phyloP scores from a whole-genome alignment of 2,797 vertebrate genomes.

The Propithecus perrieri region DNA sequence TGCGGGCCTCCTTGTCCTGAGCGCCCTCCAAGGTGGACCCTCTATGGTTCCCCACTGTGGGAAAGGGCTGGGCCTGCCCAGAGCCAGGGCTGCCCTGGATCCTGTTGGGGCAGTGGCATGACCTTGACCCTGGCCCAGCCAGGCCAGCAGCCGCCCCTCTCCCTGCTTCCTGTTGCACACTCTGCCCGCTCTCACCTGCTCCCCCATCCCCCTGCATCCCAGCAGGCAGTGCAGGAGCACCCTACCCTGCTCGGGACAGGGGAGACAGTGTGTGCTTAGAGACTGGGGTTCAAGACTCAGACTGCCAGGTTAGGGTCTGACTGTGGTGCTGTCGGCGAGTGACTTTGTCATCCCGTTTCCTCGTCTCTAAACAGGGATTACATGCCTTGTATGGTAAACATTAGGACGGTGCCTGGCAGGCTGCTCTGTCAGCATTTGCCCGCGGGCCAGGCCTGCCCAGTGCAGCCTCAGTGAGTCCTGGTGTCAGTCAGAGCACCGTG shows the following conservation, averaged over 20 bases:
- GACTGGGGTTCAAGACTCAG: background rate
- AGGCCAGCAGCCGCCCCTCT: background rate
- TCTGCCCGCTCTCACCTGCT: background rate
- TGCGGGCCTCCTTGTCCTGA: background rate
- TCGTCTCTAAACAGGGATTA: too few species aligned
- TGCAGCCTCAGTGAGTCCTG: accelerated
- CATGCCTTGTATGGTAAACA: too few species aligned
- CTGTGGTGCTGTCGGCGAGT: too few species aligned
- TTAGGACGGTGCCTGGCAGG: background rate
- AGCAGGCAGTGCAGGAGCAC: background rate
- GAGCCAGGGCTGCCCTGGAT: background rate
- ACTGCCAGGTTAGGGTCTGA: too few species aligned
- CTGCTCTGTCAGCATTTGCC: background rate
- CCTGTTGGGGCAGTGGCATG: background rate
- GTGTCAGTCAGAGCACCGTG: too few species aligned
- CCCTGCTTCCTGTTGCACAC: background rate
- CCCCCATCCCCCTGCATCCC: background rate
- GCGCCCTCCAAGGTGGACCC: background rate
- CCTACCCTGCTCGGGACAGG: background rate
- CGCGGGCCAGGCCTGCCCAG: background rate
- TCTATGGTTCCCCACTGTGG: background rate
- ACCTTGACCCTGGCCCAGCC: background rate
- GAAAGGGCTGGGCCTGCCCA: background rate
- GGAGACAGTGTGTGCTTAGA: background rate
- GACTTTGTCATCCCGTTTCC: too few species aligned